A percentile compares a stretch with the other conserved stretches of the same genome.
phyloP scores from a whole-genome alignment of 92 coral and sea anemone genomes.

The Epizoanthus fatuus region DNA sequence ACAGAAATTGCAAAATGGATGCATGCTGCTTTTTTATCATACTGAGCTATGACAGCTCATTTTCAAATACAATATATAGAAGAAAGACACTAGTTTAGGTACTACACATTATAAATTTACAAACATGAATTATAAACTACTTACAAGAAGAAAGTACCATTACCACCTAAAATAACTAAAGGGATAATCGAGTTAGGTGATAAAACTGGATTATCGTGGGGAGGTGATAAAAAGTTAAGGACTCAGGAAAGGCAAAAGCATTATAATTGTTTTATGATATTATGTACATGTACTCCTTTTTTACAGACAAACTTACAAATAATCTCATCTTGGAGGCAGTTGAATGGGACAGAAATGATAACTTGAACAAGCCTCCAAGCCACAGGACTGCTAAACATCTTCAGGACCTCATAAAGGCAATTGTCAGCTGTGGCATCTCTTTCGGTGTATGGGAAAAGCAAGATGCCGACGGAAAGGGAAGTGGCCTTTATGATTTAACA shows the following conservation, averaged over 20 bases:
- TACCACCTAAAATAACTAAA: too few species aligned
- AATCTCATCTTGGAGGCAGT: conserved; percentile 60
- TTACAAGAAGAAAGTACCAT: too few species aligned
- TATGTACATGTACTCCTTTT: not conserved
- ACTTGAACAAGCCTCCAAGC: conserved; percentile 60
- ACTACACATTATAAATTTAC: too few species aligned
- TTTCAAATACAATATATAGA: not conserved
- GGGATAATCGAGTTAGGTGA: too few species aligned
- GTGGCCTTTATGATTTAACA: conserved; percentile 71
- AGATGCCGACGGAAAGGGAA: conserved; percentile 72
- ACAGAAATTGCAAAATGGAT: not conserved
- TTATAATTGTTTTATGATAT: too few species aligned
- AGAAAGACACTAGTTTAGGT: too few species aligned
- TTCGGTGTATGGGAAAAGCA: conserved; percentile 69
- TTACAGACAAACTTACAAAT: conserved; percentile 66
- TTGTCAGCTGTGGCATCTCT: conserved; percentile 55
- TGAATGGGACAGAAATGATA: conserved; percentile 55
- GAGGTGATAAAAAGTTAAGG: too few species aligned
- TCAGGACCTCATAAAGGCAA: conserved; percentile 23
- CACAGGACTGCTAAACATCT: conserved; percentile 42
- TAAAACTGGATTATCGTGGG: too few species aligned
- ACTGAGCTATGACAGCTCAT: not conserved
- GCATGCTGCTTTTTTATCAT: not conserved
- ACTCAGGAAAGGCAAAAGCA: too few species aligned
- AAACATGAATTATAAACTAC: too few species aligned